Percentiles rank a stretch among this genome's conserved stretches.
Evolutionary conservation across 2,888 invertebrate genomes (phyloP).

Genomic region (Platycheirus albimanus): DNA sequence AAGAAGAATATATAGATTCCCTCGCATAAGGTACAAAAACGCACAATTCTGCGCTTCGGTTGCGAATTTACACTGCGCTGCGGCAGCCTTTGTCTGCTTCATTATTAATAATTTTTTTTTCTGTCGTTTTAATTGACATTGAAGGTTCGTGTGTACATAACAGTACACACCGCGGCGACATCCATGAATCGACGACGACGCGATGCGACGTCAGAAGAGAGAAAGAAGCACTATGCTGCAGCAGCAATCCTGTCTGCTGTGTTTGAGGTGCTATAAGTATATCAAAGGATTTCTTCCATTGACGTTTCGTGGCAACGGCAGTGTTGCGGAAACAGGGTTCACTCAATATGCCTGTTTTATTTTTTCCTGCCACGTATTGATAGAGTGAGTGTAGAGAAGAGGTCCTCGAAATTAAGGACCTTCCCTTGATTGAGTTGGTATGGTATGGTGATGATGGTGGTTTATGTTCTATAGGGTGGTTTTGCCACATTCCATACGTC

Average conservation of each 20-base stretch:
- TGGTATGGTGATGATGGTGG: slow-evolving; percentile 45
- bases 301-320: slow-evolving; percentile 60
- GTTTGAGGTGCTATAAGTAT: slow-evolving; percentile 71
- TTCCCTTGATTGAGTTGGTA: slow-evolving; percentile 66
- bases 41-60: slow-evolving; percentile 27
- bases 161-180: slow-evolving; percentile 14
- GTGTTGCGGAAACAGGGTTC: slow-evolving; percentile 72
- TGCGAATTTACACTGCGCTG: slow-evolving; percentile 69
- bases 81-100: slow-evolving; percentile 71
- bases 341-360: slow-evolving; percentile 67
- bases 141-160: slow-evolving; percentile 61
- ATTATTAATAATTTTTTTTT: slow-evolving; percentile 59
- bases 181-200: not conserved
- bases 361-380: slow-evolving; percentile 52
- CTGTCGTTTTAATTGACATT: slow-evolving; percentile 72
- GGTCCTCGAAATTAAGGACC: slow-evolving; percentile 73
- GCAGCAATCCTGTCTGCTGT: slow-evolving; percentile 6
- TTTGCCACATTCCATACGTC: not conserved
- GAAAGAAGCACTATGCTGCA: slow-evolving; percentile 31
- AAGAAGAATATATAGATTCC: not conserved
- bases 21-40: slow-evolving; percentile 48
- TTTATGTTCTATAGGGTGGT: slow-evolving; percentile 29
- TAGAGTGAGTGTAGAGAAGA: slow-evolving; percentile 65
- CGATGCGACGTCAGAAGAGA: slow-evolving; percentile 5
- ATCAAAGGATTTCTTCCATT: slow-evolving; percentile 71